Evolutionary conservation across 2,888 invertebrate genomes (phyloP).

Genomic region (Rhabditophanes sp.): DNA sequence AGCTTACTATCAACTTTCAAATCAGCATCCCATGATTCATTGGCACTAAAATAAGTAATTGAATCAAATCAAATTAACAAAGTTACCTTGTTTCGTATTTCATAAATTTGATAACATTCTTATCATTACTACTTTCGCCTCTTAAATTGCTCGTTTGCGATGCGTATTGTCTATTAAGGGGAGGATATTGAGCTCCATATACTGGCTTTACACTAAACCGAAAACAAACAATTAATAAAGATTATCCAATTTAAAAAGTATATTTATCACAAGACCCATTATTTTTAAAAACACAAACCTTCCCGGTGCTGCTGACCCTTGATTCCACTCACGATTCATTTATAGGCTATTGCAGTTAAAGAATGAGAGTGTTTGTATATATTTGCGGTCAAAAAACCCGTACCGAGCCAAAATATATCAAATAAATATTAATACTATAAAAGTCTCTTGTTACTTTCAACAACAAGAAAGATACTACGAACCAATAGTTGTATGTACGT

Average conservation of each 20-base stretch:
- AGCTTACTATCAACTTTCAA: constrained; percentile 30
- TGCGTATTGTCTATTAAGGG: constrained; percentile 16
- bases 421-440: too few relatives aligned
- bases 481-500: too few relatives aligned
- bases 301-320: constrained; percentile 9
- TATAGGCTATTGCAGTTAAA: constrained; percentile 1
- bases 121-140: constrained; percentile 2
- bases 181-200: constrained; percentile 42
- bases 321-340: constrained; percentile 8
- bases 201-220: constrained; percentile 39
- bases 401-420: too few relatives aligned
- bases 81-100: too few relatives aligned
- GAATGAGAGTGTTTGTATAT: too few relatives aligned
- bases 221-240: too few relatives aligned
- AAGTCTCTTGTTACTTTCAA: too few relatives aligned
- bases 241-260: background rate
- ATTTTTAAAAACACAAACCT: constrained; percentile 8
- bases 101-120: too few relatives aligned
- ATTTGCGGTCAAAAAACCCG: too few relatives aligned
- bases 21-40: constrained; percentile 40
- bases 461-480: too few relatives aligned
- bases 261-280: background rate
- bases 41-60: constrained; percentile 35
- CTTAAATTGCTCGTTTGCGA: constrained; percentile 14
- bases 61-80: too few relatives aligned